A percentile compares a stretch with the other conserved stretches of the same genome.
Evolutionary conservation across 1,140 invertebrate genomes (phyloP).

Genomic region (Globodera rostochiensis): DNA sequence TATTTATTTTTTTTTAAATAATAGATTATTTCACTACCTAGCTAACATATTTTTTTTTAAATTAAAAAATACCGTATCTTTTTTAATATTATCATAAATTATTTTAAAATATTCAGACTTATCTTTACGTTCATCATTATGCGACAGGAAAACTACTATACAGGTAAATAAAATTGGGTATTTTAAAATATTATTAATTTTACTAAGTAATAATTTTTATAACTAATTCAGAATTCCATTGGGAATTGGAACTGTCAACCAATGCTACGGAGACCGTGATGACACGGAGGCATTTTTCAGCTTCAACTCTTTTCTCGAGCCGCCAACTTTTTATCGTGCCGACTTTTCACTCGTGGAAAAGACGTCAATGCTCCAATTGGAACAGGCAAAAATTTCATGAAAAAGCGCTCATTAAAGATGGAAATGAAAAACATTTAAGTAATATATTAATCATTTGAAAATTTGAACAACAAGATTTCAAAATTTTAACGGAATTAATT

Average conservation of each 20-base stretch:
- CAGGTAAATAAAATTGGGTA: neutral
- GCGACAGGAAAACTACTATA: conserved; percentile 74
- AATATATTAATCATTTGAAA: conserved; percentile 69
- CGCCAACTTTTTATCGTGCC: conserved; percentile 85
- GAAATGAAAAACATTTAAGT: too few species aligned
- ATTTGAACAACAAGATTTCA: too few species aligned
- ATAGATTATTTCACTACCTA: too few species aligned
- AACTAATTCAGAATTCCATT: conserved; percentile 66
- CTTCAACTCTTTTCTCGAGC: conserved; percentile 89
- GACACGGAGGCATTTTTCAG: conserved; percentile 88
- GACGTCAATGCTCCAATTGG: conserved; percentile 66
- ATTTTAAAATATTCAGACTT: conserved; percentile 72
- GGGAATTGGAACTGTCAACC: conserved; percentile 82
- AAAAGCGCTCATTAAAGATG: conserved; percentile 40
- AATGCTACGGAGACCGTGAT: conserved; percentile 81
- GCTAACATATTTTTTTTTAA: too few species aligned
- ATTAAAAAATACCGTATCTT: too few species aligned
- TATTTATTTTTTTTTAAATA: too few species aligned
- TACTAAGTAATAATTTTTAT: neutral
- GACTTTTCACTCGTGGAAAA: conserved; percentile 76
- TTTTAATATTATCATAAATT: neutral
- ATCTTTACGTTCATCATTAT: conserved; percentile 80
- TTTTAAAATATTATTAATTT: neutral
- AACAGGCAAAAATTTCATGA: conserved; percentile 66
- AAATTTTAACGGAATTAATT: too few species aligned